Percentiles rank a stretch among this genome's conserved stretches.
Evolutionary conservation across 2,113 vertebrate species (phyloP).

Genomic region (Eurypyga helias): DNA sequence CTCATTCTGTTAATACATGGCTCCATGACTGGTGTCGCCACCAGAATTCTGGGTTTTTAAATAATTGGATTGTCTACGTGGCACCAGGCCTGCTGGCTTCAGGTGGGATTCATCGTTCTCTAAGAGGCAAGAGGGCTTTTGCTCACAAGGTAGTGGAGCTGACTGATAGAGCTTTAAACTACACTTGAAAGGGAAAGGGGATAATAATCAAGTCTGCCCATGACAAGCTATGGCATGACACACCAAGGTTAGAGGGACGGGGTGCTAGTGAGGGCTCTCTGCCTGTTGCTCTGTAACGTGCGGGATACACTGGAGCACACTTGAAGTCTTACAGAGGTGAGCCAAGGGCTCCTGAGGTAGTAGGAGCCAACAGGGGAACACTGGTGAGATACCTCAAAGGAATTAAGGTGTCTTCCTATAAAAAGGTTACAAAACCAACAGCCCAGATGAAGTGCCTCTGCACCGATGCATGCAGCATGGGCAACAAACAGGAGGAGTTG

Average conservation of each 20-base stretch:
- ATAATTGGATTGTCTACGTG: neutral
- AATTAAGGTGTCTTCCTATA: neutral
- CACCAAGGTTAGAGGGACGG: neutral
- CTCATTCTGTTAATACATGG: too few relatives aligned
- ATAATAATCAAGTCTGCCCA: neutral
- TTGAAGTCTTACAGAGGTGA: neutral
- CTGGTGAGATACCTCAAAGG: neutral
- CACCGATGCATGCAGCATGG: neutral
- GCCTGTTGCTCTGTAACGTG: neutral
- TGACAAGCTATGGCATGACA: neutral
- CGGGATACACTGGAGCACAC: neutral
- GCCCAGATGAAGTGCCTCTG: neutral
- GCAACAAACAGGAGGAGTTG: neutral
- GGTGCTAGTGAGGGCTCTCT: neutral
- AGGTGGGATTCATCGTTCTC: neutral
- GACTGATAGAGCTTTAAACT: neutral
- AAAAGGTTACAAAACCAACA: neutral
- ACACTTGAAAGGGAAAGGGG: neutral
- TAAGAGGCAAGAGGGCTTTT: neutral
- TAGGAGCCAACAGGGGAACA: neutral
- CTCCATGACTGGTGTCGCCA: neutral
- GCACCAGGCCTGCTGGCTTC: neutral
- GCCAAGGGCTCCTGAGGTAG: neutral
- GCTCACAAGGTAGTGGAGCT: accelerated
- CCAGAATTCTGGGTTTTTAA: neutral